Evolutionary conservation across 1,140 invertebrate species (phyloP), one percentile per base, ranked within the genome.

Genomic region (Drosophila pruinosa): DNA sequence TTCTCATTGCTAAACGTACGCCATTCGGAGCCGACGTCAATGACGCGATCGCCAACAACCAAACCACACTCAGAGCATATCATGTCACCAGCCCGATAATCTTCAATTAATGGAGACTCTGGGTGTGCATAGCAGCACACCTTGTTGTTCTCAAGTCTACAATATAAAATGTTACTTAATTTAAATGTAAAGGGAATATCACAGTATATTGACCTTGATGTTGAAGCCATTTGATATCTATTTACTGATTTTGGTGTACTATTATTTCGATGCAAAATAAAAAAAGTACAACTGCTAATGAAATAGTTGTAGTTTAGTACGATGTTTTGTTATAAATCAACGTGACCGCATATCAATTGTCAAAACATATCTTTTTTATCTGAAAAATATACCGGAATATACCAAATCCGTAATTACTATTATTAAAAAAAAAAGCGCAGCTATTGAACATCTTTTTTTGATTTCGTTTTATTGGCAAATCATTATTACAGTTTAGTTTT

Each of bases 11-110:
- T 99, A 92, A 99, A 99, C 52, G 99, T 99, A 92, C 99, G 94
- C 99, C 99, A 99, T 92, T 99, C 99, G n/a, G 98, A 99, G n/a
- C 99, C 98, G n/a, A 99, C 99, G 93, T 99, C 99, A 75, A 99
- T 98, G 0, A 99, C 98, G 91, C 98, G 95, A 92, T 99, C 99
- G 21, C 99, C 99, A 26, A 99, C 99, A 43, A 99, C 99, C 45
- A 99, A 93, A 14, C 99, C 99, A 94, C 99, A 99, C 93, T 99
- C 97, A 19, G 98, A 97, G 92, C 99, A 99, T 89, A 99, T 99
- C 93, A 99, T 97, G 92, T 99, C 99, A 14, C 99, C 99, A 74
- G 99, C 99, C 90, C 98, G 94, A 91, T 99, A 99, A 92, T 99
- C 99, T 92, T 99, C 99, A 75, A 99, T 97, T 14, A 99, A 93